phyloP scores from a whole-genome alignment of 2,888 invertebrate genomes.

The Choristoneura rosaceana region DNA sequence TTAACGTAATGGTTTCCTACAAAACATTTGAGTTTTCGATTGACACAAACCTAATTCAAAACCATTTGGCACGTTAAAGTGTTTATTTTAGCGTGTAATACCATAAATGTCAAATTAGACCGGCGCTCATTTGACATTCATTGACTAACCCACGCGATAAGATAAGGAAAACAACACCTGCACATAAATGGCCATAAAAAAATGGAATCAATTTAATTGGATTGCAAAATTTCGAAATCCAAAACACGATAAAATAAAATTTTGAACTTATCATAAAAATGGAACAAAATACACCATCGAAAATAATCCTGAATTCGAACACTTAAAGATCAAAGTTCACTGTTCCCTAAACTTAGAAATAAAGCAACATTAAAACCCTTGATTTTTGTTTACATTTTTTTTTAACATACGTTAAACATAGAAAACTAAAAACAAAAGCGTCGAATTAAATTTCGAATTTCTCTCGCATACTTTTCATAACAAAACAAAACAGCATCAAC shows the following conservation, averaged over 20 bases:
- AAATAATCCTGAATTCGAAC: neutral
- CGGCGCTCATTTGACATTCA: neutral
- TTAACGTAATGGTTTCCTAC: too few species aligned
- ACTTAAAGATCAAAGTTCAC: too few species aligned
- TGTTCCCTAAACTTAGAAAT: too few species aligned
- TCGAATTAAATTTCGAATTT: constrained; percentile 1
- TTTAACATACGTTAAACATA: too few species aligned
- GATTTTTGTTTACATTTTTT: too few species aligned
- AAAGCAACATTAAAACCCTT: too few species aligned
- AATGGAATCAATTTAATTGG: neutral
- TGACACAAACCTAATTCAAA: neutral
- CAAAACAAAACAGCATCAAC: neutral
- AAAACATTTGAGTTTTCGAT: neutral
- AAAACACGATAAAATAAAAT: neutral
- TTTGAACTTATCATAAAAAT: neutral
- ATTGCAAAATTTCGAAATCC: neutral
- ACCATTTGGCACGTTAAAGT: neutral
- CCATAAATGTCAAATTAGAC: neutral
- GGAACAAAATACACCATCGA: neutral
- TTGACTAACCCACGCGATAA: neutral
- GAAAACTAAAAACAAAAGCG: neutral
- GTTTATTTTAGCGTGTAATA: neutral
- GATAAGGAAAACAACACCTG: neutral
- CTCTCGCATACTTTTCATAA: neutral
- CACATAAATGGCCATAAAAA: neutral